phyloP scores from a whole-genome alignment of 2,888 invertebrate species.

The Amphipyra tragopoginis region DNA sequence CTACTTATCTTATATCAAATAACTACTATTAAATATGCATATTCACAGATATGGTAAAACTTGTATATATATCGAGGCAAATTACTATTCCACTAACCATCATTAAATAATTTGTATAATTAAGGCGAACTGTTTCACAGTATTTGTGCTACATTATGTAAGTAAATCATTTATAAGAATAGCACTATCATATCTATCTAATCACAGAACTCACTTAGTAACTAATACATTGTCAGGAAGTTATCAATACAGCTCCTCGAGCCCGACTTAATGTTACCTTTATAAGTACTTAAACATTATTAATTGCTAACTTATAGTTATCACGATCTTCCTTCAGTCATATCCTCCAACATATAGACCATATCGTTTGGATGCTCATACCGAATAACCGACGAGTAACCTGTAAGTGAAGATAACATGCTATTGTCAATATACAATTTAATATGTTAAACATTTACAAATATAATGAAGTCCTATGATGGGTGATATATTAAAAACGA shows the following conservation, averaged over 20 bases:
- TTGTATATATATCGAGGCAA: too few species aligned
- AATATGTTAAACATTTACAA: not conserved
- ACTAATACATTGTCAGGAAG: slow-evolving; percentile 37
- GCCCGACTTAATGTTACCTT: slow-evolving; percentile 10
- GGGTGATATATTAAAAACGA: slow-evolving; percentile 2
- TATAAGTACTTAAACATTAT: slow-evolving; percentile 15
- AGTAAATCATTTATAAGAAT: slow-evolving; percentile 15
- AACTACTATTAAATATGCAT: too few species aligned
- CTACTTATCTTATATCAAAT: too few species aligned
- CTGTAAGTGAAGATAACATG: slow-evolving; percentile 66
- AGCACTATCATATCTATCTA: slow-evolving; percentile 40
- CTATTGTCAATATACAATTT: slow-evolving; percentile 4
- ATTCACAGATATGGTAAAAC: too few species aligned
- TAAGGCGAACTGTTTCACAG: slow-evolving; percentile 40
- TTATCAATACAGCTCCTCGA: slow-evolving; percentile 30
- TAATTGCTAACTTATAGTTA: slow-evolving; percentile 2
- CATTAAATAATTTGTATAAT: not conserved
- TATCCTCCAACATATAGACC: slow-evolving; percentile 91
- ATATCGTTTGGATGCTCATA: slow-evolving; percentile 92
- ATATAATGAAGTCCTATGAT: not conserved
- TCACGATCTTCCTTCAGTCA: slow-evolving; percentile 70
- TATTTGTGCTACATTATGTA: slow-evolving; percentile 16
- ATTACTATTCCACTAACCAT: too few species aligned
- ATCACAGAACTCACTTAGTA: slow-evolving; percentile 48
- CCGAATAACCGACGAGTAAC: slow-evolving; percentile 83